These are phyloP conservation scores for Leucosticte australis DNA, from an alignment of 2,113 vertebrate genomes.

Conservation along the genomic window DNA sequence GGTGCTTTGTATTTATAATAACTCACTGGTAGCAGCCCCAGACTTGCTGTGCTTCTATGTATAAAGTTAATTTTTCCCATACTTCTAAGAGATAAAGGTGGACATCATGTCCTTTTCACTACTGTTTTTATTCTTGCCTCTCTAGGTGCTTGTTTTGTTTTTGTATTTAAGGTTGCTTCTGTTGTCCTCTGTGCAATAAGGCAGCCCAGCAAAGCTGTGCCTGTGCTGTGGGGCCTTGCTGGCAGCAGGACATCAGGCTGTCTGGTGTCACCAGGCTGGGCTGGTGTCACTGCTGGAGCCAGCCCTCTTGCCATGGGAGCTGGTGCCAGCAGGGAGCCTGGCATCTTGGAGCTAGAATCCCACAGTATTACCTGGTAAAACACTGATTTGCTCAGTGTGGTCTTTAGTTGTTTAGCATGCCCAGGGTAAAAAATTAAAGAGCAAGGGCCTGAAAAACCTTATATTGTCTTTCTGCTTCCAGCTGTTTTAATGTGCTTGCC, in stretches of 20 bases:
- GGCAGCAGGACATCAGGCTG: not conserved
- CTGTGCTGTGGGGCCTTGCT: not conserved
- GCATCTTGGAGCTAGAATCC: not conserved
- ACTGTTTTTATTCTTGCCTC: not conserved
- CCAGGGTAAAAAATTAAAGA: not conserved
- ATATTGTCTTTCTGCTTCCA: slow-evolving; percentile 17
- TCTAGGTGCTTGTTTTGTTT: not conserved
- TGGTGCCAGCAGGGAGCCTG: not conserved
- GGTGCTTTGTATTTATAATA: not conserved
- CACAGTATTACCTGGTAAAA: not conserved
- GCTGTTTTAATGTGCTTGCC: slow-evolving; percentile 22
- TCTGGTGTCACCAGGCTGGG: not conserved
- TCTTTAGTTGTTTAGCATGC: slow-evolving; percentile 24
- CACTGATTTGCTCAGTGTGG: not conserved
- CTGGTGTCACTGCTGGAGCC: not conserved
- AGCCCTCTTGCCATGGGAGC: not conserved
- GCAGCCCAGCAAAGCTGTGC: not conserved
- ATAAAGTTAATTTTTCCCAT: not conserved
- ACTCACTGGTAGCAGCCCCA: not conserved
- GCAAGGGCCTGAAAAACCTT: not conserved
- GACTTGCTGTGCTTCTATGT: not conserved
- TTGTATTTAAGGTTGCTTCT: not conserved
- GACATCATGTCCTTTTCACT: not conserved
- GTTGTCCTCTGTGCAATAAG: not conserved
- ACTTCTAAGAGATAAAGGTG: not conserved